These are phyloP conservation scores for Platichthys flesus DNA, from an alignment of 2,113 vertebrate genomes.

Conservation along the genomic window DNA sequence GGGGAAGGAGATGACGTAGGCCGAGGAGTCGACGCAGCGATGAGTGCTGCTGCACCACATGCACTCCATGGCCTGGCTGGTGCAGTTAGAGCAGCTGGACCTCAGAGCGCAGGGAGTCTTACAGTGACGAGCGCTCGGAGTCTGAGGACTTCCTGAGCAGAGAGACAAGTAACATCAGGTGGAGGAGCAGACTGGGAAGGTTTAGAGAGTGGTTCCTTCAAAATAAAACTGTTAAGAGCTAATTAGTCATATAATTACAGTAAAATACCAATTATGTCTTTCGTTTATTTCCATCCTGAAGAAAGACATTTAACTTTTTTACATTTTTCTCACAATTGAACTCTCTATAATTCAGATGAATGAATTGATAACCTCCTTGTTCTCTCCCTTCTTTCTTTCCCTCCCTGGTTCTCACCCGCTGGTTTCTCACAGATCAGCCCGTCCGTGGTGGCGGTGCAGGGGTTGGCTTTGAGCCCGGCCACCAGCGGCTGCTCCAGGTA, in stretches of 20 bases:
- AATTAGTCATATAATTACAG: background rate
- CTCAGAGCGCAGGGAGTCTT: conserved; percentile 91
- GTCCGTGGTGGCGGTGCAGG: conserved; percentile 89
- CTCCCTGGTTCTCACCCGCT: conserved; percentile 78
- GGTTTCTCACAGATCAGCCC: conserved; percentile 93
- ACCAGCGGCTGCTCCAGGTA: conserved; percentile 83
- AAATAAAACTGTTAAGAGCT: too few species aligned
- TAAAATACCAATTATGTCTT: background rate
- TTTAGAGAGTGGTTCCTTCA: too few species aligned
- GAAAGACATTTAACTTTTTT: too few species aligned
- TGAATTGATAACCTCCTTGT: too few species aligned
- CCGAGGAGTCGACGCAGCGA: conserved; percentile 94
- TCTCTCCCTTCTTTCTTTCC: too few species aligned
- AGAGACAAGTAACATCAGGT: background rate
- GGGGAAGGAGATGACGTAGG: conserved; percentile 95
- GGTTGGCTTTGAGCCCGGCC: conserved; percentile 88
- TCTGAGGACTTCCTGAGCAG: conserved; percentile 85
- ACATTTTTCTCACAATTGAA: too few species aligned
- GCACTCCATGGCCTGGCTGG: conserved; percentile 93
- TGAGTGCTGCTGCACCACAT: conserved; percentile 95
- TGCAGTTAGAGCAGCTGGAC: conserved; percentile 91
- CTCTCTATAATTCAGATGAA: too few species aligned
- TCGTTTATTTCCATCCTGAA: too few species aligned
- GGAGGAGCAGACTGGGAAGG: background rate
- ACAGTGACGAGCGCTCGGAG: conserved; percentile 89